Evolutionary conservation across 2,113 vertebrate genomes (phyloP), one percentile per base, ranked within the genome.

Genomic region (Sisor rabdophorus): DNA sequence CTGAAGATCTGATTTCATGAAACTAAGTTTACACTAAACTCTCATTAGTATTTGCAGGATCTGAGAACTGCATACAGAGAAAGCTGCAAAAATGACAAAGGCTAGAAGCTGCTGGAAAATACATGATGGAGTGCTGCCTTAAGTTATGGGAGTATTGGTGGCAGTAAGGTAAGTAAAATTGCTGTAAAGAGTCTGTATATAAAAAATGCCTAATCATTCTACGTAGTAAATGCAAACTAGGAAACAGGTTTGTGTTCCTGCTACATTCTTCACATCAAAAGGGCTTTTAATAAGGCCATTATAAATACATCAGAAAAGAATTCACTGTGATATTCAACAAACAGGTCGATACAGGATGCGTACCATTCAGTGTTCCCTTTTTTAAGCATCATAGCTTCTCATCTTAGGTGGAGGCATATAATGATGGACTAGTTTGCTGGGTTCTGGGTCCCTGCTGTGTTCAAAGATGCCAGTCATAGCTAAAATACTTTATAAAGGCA

Each of bases 311-410:
- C 89, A 89, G 88, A 91, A 83, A 91, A 90, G 76, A 88, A 89
- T 86, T 85, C 86, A 86, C 89, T 93, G 83, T 87, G 85, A 85
- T 90, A 90, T 92, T 90, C 91, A 86, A 86, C 87, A 91, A 91
- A 91, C 89, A 91, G 89, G 91, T 92, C 91, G 91, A 93, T 91
- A 90, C 90, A 91, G 91, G 90, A 92, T 90, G 87, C 88, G 72
- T 82, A 80, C 76, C 82, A 70, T 87, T 90, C 91, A 89, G 82
- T 84, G 85, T 83, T 88, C 87, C 88, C 87, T 89, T 88, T 88
- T 88, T 86, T 84, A 70, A 52, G 86, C 86, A 70, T 86, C 76
- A 83, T 85, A 82, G 84, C 87, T 85, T 71, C 56, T 84, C 80
- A 63, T 78, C 86, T 82, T 85, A 87, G 85, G 83, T 82, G 81